Evolutionary conservation across 2,888 invertebrate genomes (phyloP).

Genomic region (Tyria jacobaeae): DNA sequence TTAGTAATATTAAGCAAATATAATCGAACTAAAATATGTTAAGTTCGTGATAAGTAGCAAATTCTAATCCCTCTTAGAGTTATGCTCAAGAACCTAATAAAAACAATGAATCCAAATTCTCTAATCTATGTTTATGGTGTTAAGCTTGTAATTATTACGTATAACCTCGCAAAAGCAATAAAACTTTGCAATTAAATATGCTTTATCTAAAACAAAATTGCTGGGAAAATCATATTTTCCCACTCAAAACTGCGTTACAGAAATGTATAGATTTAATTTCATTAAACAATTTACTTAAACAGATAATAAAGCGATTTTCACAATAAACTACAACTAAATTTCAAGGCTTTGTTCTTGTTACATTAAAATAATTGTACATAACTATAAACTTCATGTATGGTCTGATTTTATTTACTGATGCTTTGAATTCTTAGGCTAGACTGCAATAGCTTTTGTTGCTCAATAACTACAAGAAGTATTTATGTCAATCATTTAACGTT

Average conservation of each 20-base stretch:
- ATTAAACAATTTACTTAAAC: too few relatives aligned
- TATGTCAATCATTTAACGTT: too few relatives aligned
- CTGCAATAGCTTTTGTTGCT: too few relatives aligned
- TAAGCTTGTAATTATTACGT: slow-evolving; percentile 10
- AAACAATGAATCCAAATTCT: background rate
- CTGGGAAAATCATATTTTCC: slow-evolving; percentile 14
- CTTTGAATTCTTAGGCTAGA: background rate
- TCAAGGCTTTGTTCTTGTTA: too few relatives aligned
- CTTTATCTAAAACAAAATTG: slow-evolving; percentile 10
- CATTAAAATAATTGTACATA: slow-evolving; percentile 37
- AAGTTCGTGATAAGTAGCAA: background rate
- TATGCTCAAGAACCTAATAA: background rate
- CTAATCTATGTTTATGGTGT: background rate
- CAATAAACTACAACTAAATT: slow-evolving; percentile 33
- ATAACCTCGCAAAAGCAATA: slow-evolving; percentile 13
- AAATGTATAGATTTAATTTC: slow-evolving; percentile 24
- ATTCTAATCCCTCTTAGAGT: background rate
- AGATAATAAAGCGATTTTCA: slow-evolving; percentile 24
- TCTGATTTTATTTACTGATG: slow-evolving; percentile 18
- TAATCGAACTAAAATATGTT: too few relatives aligned
- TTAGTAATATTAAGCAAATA: background rate
- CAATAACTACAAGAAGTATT: too few relatives aligned
- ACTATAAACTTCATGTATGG: slow-evolving; percentile 20
- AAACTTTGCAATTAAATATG: slow-evolving; percentile 13
- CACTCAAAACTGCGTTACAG: slow-evolving; percentile 6